phyloP scores from a whole-genome alignment of 2,113 vertebrate genomes.

The Oceanodroma tethys region DNA sequence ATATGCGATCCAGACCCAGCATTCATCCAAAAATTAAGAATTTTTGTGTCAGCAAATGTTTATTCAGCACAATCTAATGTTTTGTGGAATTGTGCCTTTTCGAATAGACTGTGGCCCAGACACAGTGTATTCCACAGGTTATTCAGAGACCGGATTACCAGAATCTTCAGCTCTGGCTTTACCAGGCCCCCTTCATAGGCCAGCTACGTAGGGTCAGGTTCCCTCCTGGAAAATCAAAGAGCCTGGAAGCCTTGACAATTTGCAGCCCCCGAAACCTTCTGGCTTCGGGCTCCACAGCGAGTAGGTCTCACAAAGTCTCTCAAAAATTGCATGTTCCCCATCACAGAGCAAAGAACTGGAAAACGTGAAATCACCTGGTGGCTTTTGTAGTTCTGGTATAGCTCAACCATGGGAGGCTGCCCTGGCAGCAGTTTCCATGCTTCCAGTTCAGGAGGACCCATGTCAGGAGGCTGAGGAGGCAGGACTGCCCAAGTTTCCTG shows the following conservation, averaged over 20 bases:
- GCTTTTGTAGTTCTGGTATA: background rate
- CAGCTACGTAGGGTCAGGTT: background rate
- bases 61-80: background rate
- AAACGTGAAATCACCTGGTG: background rate
- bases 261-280: background rate
- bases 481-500: background rate
- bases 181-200: background rate
- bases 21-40: background rate
- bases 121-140: background rate
- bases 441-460: background rate
- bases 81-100: background rate
- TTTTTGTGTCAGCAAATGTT: background rate
- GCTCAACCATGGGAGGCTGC: background rate
- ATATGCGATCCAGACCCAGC: background rate
- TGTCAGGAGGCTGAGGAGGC: background rate
- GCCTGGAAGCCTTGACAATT: background rate
- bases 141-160: background rate
- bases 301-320: background rate
- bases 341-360: background rate
- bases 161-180: background rate
- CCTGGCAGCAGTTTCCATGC: background rate
- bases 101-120: background rate
- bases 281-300: rapidly evolving
- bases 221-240: background rate
- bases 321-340: background rate